phyloP scores from a whole-genome alignment of 2,113 vertebrate genomes.

The Corvus hawaiiensis region DNA sequence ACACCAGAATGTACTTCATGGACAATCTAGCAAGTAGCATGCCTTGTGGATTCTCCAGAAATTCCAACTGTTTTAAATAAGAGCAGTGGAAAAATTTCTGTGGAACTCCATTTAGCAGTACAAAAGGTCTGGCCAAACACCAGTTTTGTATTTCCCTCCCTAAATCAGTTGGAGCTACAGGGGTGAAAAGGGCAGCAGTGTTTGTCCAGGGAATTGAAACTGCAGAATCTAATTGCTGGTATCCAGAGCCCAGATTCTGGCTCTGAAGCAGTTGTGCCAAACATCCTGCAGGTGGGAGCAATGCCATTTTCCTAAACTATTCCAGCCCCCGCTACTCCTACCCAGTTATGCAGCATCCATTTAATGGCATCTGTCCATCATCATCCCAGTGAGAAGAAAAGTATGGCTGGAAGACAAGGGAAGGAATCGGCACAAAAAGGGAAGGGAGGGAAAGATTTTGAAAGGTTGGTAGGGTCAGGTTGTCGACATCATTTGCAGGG shows the following conservation, averaged over 20 bases:
- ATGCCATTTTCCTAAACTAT: neutral
- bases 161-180: neutral
- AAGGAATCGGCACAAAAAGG: neutral
- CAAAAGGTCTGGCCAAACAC: neutral
- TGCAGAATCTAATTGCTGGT: neutral
- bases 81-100: neutral
- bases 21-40: slow-evolving; percentile 10
- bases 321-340: neutral
- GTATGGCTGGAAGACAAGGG: neutral
- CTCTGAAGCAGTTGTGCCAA: slow-evolving; percentile 3
- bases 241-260: neutral
- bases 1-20: slow-evolving; percentile 2
- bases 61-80: neutral
- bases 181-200: neutral
- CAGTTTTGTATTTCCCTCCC: neutral
- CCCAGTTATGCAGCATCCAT: neutral
- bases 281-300: neutral
- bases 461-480: neutral
- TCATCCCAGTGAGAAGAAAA: neutral
- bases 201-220: neutral
- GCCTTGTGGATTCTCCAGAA: slow-evolving; percentile 1
- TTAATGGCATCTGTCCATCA: neutral
- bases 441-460: neutral
- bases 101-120: neutral
- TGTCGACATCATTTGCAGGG: neutral